Evolutionary conservation across 1,140 invertebrate genomes (phyloP).

Genomic region (Dendrolimus kikuchii): DNA sequence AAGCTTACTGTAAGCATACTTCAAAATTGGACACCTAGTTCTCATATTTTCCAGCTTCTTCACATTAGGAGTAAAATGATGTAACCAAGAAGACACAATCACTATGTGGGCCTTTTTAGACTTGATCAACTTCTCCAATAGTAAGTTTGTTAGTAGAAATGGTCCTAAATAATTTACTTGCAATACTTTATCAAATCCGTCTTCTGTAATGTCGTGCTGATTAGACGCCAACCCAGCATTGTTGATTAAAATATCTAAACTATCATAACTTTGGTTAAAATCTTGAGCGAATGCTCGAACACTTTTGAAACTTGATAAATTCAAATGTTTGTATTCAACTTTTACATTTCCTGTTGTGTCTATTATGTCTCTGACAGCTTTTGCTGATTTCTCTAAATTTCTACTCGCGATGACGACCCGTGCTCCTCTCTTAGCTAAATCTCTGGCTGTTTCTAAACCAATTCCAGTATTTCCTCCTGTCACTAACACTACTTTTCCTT

Average conservation of each 20-base stretch:
- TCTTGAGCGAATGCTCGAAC: conserved; percentile 36
- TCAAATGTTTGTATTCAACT: conserved; percentile 35
- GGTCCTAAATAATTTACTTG: conserved; percentile 79
- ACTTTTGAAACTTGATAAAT: conserved; percentile 37
- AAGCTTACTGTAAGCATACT: conserved; percentile 80
- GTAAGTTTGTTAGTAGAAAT: conserved; percentile 77
- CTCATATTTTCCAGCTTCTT: conserved; percentile 74
- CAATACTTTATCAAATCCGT: conserved; percentile 75
- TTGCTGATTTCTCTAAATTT: conserved; percentile 69
- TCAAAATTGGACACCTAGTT: conserved; percentile 55
- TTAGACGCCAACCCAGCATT: conserved; percentile 75
- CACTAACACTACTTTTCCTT: conserved; percentile 81
- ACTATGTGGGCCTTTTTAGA: conserved; percentile 76
- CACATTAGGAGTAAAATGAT: conserved; percentile 72
- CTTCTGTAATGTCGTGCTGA: conserved; percentile 60
- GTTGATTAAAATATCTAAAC: conserved; percentile 80
- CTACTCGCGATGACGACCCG: conserved; percentile 79
- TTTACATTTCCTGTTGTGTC: conserved; percentile 37
- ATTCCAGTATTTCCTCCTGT: conserved; percentile 89
- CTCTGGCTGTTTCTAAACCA: conserved; percentile 81
- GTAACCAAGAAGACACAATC: conserved; percentile 77
- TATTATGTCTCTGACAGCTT: conserved; percentile 48
- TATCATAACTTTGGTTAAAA: conserved; percentile 54
- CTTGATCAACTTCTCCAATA: conserved; percentile 68
- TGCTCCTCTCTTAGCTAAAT: conserved; percentile 77